These are phyloP conservation scores for Chionodraco myersi DNA, from an alignment of 2,113 vertebrate species.

Conservation along the genomic window DNA sequence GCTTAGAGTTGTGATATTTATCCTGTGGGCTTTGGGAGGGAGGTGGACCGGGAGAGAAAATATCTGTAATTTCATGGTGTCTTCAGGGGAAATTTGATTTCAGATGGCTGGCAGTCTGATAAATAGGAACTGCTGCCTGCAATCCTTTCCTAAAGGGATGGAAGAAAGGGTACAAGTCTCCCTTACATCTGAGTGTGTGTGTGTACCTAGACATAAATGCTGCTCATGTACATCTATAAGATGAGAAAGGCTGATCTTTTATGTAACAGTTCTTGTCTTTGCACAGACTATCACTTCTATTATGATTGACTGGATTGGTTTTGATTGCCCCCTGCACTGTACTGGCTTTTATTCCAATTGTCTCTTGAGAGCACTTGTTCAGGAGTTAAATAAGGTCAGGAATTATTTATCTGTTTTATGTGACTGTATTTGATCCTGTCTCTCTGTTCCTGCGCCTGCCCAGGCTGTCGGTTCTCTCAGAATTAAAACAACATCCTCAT, in stretches of 20 bases:
- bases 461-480: constrained; percentile 29
- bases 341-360: constrained; percentile 39
- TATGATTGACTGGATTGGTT: constrained; percentile 55
- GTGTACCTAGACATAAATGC: constrained; percentile 17
- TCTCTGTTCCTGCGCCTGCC: constrained; percentile 18
- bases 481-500: constrained; percentile 75
- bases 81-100: constrained; percentile 88
- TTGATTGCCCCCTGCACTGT: constrained; percentile 44
- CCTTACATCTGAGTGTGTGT: constrained; percentile 48
- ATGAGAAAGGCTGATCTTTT: constrained; percentile 23
- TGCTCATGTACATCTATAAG: constrained; percentile 1
- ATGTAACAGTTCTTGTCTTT: constrained; percentile 39
- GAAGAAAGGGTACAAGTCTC: constrained; percentile 72
- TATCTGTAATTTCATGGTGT: constrained; percentile 87
- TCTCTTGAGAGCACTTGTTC: constrained; percentile 51
- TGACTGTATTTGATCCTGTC: constrained; percentile 41
- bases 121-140: constrained; percentile 84
- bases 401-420: constrained; percentile 30
- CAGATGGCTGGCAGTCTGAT: constrained; percentile 85
- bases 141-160: constrained; percentile 79
- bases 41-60: constrained; percentile 80
- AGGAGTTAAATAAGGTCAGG: constrained; percentile 63
- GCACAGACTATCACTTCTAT: constrained; percentile 3
- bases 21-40: constrained; percentile 82
- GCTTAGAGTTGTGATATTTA: constrained; percentile 87